These are phyloP conservation scores for Procavia capensis DNA, from an alignment of 2,113 vertebrate species.

Conservation along the genomic window DNA sequence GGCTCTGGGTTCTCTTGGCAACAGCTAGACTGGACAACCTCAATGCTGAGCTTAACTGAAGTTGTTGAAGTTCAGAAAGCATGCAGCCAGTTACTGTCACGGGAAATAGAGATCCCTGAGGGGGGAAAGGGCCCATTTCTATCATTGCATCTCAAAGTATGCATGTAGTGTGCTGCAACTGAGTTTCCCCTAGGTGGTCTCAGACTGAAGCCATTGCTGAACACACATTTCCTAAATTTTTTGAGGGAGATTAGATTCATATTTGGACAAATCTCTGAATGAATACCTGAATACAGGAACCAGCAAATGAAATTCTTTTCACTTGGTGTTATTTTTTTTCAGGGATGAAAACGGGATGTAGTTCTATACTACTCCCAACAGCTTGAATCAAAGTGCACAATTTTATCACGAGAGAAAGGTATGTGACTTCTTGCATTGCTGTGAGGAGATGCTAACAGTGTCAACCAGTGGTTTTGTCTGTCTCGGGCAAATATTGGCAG, in stretches of 20 bases:
- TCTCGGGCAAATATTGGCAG: neutral
- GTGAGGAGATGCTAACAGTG: neutral
- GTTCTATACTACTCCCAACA: neutral
- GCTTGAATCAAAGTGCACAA: neutral
- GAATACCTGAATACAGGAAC: neutral
- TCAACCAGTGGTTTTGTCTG: neutral
- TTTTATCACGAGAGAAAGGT: neutral
- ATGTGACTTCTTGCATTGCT: accelerated
- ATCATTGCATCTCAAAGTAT: neutral
- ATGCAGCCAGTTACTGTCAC: neutral
- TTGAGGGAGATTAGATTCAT: neutral
- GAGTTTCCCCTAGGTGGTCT: neutral
- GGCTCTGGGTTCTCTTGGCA: neutral
- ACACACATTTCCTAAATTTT: neutral
- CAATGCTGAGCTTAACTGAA: neutral
- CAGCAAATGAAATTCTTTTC: neutral
- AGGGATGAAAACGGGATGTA: neutral
- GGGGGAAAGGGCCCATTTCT: neutral
- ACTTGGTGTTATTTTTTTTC: neutral
- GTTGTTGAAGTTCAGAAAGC: neutral
- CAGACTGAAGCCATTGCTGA: too few species aligned
- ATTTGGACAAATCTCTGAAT: neutral
- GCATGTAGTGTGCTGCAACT: neutral
- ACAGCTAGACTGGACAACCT: neutral
- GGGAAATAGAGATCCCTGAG: neutral